phyloP scores from a whole-genome alignment of 2,797 vertebrate species.

The Micropoecilia bifurca region DNA sequence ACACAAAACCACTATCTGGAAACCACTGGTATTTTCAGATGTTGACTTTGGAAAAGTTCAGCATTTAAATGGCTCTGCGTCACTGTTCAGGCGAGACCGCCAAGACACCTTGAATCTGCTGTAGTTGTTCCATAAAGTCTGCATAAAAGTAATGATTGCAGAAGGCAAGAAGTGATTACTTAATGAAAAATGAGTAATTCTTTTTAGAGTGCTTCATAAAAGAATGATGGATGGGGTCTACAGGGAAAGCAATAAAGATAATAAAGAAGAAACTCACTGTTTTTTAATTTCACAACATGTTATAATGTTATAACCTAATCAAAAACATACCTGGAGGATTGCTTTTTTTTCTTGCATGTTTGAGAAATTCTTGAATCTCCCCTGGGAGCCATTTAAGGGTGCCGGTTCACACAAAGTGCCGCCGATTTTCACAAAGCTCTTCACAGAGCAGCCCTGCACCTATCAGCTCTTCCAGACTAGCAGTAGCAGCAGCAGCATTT shows the following conservation, averaged over 20 bases:
- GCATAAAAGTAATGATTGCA: background rate
- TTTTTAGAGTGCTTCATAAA: background rate
- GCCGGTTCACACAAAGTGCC: no score
- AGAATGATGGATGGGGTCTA: background rate
- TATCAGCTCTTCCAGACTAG: no score
- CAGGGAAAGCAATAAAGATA: background rate
- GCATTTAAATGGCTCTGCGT: no score
- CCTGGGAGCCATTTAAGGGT: no score
- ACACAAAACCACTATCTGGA: background rate
- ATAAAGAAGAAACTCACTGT: background rate
- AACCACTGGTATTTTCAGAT: background rate
- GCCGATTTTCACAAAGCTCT: no score
- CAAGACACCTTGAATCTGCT: background rate
- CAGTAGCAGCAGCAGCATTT: no score
- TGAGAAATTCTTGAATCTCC: no score
- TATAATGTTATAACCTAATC: no score
- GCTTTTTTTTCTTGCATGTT: no score
- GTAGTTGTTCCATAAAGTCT: background rate
- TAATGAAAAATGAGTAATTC: background rate
- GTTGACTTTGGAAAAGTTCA: background rate
- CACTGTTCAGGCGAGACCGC: background rate
- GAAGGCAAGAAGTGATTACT: background rate
- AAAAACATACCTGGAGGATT: no score
- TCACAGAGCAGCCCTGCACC: no score
- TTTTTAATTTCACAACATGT: no score